Percentiles rank a stretch among this genome's conserved stretches.
Conservation (phyloP, 2,797 vertebrate genomes). For the Sebastes matsubarae region DNA sequence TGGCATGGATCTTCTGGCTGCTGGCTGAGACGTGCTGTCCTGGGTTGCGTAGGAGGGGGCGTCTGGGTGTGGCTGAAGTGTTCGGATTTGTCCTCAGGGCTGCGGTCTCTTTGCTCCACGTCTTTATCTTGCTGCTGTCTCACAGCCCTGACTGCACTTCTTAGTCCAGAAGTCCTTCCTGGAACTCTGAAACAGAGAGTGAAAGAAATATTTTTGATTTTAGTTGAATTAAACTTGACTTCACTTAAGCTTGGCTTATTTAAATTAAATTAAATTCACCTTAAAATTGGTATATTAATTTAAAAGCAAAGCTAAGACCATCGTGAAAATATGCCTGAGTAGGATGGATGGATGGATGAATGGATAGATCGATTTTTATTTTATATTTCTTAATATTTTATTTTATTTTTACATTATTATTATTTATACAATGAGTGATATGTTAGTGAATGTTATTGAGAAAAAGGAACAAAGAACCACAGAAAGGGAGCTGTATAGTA, state of each 20-base stretch:
- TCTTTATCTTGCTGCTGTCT: slow-evolving; percentile 78
- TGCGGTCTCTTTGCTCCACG: slow-evolving; percentile 71
- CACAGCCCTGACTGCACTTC: slow-evolving; percentile 78
- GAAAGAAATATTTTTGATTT: slow-evolving; percentile 4
- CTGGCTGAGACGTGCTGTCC: slow-evolving; percentile 7
- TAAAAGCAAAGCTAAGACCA: not conserved
- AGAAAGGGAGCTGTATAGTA: not conserved
- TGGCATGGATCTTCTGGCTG: slow-evolving; percentile 33
- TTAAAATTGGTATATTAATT: not conserved
- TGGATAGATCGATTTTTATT: not conserved
- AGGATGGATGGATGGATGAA: not conserved
- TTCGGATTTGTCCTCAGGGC: slow-evolving; percentile 65
- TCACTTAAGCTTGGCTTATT: not conserved
- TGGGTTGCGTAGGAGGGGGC: slow-evolving; percentile 10
- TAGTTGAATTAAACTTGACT: not conserved
- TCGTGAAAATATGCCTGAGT: not conserved
- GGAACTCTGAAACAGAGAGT: slow-evolving; percentile 80
- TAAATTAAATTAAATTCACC: not conserved
- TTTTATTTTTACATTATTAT: not conserved
- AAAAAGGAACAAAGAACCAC: not conserved
- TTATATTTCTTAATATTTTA: too few species aligned
- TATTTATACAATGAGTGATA: not conserved
- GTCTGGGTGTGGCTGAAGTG: slow-evolving; percentile 18
- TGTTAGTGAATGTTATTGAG: not conserved
- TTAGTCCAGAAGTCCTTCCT: slow-evolving; percentile 81